Percentiles rank a stretch among this genome's conserved stretches.
phyloP scores from a whole-genome alignment of 2,888 invertebrate genomes.

The Amaurobius ferox region DNA sequence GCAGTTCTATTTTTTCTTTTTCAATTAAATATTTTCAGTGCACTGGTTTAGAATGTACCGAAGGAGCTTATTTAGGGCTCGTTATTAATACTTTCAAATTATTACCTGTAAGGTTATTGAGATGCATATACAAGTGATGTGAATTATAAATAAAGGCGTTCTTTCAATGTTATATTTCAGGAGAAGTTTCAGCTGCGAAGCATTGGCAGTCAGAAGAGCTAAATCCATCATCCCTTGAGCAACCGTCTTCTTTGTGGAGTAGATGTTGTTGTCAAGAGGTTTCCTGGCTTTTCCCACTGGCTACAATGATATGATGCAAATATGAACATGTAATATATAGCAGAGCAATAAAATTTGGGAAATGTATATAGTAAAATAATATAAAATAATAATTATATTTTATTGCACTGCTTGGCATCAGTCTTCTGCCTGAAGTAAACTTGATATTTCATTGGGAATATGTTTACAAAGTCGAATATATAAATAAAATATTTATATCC shows the following conservation, averaged over 20 bases:
- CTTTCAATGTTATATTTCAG: slow-evolving; percentile 49
- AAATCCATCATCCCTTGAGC: slow-evolving; percentile 74
- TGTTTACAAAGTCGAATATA: neutral
- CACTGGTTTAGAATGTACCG: too few relatives aligned
- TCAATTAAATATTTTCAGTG: too few relatives aligned
- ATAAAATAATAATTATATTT: too few relatives aligned
- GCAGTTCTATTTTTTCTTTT: too few relatives aligned
- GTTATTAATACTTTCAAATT: too few relatives aligned
- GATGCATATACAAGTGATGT: slow-evolving; percentile 47
- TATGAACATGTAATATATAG: neutral
- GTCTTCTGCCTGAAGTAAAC: too few relatives aligned
- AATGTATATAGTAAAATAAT: too few relatives aligned
- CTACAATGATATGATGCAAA: slow-evolving; percentile 10
- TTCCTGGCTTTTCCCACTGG: slow-evolving; percentile 3
- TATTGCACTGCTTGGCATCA: too few relatives aligned
- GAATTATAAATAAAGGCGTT: slow-evolving; percentile 42
- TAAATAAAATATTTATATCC: neutral
- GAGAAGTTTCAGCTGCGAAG: slow-evolving; percentile 73
- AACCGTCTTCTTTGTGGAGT: slow-evolving; percentile 64
- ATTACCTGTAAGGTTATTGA: slow-evolving; percentile 62
- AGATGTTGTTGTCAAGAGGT: slow-evolving; percentile 57
- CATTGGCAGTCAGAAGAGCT: slow-evolving; percentile 73
- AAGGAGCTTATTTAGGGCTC: too few relatives aligned
- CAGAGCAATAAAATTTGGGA: too few relatives aligned
- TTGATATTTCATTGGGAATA: neutral